phyloP scores from a whole-genome alignment of 1,140 invertebrate species.

The Carcinoscorpius rotundicauda region DNA sequence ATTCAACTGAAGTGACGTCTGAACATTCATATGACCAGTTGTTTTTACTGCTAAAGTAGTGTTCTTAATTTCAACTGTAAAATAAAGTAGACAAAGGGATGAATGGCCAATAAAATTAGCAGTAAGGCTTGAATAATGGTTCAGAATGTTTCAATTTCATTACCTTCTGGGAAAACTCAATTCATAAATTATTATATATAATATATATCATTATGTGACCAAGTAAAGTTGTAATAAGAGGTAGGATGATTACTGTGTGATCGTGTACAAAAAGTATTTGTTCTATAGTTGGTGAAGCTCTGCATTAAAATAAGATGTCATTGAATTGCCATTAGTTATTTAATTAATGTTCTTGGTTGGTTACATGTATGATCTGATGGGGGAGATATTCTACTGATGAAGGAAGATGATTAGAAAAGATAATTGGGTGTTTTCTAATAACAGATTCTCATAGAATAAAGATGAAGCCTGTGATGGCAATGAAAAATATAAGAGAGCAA shows the following conservation, averaged over 20 bases:
- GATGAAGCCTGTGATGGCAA: conserved; percentile 42
- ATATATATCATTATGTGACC: conserved; percentile 31
- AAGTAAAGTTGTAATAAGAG: conserved; percentile 32
- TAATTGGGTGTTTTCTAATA: conserved; percentile 29
- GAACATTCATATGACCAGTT: conserved; percentile 52
- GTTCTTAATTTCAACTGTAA: conserved; percentile 45
- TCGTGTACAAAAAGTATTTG: conserved; percentile 47
- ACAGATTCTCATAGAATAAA: conserved; percentile 35
- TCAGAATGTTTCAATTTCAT: conserved; percentile 49
- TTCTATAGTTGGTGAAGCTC: conserved; percentile 43
- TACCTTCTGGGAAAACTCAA: conserved; percentile 34
- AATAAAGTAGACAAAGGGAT: conserved; percentile 41
- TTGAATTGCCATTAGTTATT: conserved; percentile 38
- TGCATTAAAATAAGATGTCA: conserved; percentile 41
- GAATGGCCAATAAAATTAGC: conserved; percentile 49
- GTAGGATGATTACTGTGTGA: conserved; percentile 41
- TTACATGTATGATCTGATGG: conserved; percentile 42
- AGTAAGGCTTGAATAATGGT: conserved; percentile 45
- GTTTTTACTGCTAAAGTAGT: conserved; percentile 43
- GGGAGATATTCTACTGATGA: conserved; percentile 46
- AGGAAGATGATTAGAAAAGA: conserved; percentile 35
- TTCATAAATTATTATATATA: conserved; percentile 36
- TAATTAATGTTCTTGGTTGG: conserved; percentile 41
- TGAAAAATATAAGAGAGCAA: conserved; percentile 44
- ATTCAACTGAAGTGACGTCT: conserved; percentile 44